Evolutionary conservation across 1,140 invertebrate genomes (phyloP).

Genomic region (Calliopsis andreniformis): DNA sequence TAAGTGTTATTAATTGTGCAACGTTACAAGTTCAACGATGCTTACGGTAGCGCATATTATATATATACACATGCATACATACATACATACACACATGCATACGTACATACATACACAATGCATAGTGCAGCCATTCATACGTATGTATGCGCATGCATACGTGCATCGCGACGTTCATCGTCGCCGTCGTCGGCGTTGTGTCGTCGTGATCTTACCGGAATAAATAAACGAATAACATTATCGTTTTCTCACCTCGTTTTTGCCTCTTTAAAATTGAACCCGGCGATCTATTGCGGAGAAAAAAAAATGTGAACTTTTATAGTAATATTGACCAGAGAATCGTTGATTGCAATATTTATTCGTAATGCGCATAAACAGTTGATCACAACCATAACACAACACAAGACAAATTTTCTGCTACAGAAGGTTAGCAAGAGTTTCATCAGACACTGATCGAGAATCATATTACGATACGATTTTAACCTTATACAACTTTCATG

Average conservation of each 20-base stretch:
- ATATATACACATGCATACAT: no score
- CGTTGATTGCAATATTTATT: neutral
- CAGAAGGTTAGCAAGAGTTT: conserved; percentile 41
- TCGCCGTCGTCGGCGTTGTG: no score
- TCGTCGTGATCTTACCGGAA: neutral
- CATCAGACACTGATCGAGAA: conserved; percentile 12
- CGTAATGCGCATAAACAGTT: conserved; percentile 5
- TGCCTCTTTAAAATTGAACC: conserved; percentile 7
- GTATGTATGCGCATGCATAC: no score
- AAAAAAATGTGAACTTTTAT: neutral
- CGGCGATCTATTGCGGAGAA: neutral
- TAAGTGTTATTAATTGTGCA: no score
- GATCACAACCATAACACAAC: no score
- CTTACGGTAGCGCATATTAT: no score
- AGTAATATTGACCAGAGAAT: neutral
- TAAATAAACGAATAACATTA: conserved; percentile 38
- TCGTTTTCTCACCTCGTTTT: neutral
- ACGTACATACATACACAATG: no score
- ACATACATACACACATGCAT: no score
- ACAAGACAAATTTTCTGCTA: conserved; percentile 9
- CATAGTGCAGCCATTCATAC: no score
- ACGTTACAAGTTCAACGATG: no score
- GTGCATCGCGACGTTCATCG: no score
- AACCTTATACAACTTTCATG: neutral
- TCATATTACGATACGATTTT: neutral